A percentile compares a stretch with the other conserved stretches of the same genome.
These are phyloP conservation scores for Neomonachus schauinslandi DNA, from an alignment of 2,113 vertebrate species.

Conservation along the genomic window DNA sequence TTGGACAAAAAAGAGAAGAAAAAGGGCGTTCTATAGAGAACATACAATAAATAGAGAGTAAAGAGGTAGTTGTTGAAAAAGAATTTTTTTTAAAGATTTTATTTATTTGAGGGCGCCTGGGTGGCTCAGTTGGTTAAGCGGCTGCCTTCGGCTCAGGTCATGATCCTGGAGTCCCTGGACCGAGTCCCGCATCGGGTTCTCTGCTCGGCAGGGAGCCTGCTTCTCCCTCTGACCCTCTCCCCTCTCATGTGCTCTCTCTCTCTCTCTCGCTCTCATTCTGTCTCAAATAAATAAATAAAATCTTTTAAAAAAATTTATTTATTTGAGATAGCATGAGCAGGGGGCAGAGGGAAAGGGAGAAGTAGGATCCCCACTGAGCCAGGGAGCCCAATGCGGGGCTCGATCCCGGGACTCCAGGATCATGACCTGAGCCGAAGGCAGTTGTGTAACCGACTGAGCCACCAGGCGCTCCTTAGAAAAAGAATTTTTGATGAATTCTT, in stretches of 20 bases:
- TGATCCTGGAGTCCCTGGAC: too few relatives aligned
- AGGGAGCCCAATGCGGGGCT: background rate
- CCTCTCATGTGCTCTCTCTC: too few relatives aligned
- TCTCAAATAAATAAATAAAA: too few relatives aligned
- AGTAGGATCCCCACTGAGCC: background rate
- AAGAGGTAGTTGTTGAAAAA: background rate
- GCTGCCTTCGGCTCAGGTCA: too few relatives aligned
- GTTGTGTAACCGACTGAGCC: background rate
- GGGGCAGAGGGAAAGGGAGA: background rate
- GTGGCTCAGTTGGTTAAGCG: too few relatives aligned
- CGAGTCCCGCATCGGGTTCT: too few relatives aligned
- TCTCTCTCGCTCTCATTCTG: too few relatives aligned
- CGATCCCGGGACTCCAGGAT: too few relatives aligned
- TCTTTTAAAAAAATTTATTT: too few relatives aligned
- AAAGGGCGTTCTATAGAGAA: background rate
- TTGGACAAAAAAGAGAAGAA: background rate
- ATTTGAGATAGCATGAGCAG: background rate
- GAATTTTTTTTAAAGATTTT: background rate
- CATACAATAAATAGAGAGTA: background rate
- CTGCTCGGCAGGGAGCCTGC: too few relatives aligned
- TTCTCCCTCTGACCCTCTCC: too few relatives aligned
- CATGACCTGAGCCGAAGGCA: background rate
- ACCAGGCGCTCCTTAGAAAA: background rate
- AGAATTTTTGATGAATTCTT: conserved; percentile 3
- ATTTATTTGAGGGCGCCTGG: background rate